A percentile compares a stretch with the other conserved stretches of the same genome.
phyloP scores from a whole-genome alignment of 1,140 invertebrate species.

The Drosophila tropicalis region DNA sequence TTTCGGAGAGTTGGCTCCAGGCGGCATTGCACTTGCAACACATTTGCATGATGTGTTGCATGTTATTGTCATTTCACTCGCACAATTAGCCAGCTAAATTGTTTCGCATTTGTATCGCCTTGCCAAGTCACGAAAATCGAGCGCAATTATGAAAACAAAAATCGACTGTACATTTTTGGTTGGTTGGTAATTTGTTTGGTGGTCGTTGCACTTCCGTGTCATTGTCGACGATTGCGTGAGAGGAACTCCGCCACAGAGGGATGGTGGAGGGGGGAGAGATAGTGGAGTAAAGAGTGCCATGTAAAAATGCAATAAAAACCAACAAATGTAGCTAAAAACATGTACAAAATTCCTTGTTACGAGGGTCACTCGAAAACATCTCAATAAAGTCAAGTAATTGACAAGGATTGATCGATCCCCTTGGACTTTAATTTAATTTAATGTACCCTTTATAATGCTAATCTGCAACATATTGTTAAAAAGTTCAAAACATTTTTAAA shows the following conservation, averaged over 20 bases:
- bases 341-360: background rate
- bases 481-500: too few species aligned
- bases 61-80: slow-evolving; percentile 42
- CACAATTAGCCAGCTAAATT: slow-evolving; percentile 59
- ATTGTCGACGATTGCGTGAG: slow-evolving; percentile 23
- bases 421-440: too few species aligned
- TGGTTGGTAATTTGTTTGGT: slow-evolving; percentile 34
- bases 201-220: slow-evolving; percentile 62
- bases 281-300: background rate
- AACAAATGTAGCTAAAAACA: background rate
- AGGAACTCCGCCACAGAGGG: background rate
- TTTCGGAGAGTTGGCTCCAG: slow-evolving; percentile 21
- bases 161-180: slow-evolving; percentile 52
- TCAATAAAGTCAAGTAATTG: background rate
- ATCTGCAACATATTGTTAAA: too few species aligned
- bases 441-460: too few species aligned
- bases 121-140: slow-evolving; percentile 65
- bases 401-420: too few species aligned
- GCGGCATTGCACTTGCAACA: slow-evolving; percentile 38
- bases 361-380: background rate
- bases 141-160: slow-evolving; percentile 38
- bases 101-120: slow-evolving; percentile 72
- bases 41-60: slow-evolving; percentile 15
- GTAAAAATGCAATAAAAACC: background rate
- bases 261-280: background rate